Evolutionary conservation across 2,113 vertebrate genomes (phyloP), one percentile per base, ranked within the genome.

Genomic region (Synchiropus splendidus): DNA sequence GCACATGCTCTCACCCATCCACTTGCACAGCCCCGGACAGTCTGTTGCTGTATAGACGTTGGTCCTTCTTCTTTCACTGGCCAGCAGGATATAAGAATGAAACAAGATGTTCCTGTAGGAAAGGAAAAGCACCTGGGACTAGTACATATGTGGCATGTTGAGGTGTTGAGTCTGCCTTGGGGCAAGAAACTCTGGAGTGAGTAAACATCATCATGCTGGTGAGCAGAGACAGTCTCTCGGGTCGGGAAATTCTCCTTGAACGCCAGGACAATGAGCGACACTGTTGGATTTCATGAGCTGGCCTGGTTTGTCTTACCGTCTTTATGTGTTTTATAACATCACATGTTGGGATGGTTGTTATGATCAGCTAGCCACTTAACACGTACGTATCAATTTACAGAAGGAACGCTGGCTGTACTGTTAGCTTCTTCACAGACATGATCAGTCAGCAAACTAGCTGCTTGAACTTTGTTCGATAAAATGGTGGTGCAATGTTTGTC

Each of bases 181-280:
- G 65, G 49, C 32, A 18, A 36, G 54, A 32, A 32, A 42, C 51
- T 64, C 61, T 61, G 35, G 43, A 59, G 69, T 77, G 67, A 75
- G 55, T 64, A 81, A 72, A 77, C 58, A 63, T 42, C 55, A 58
- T 49, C 47, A 55, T 44, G 71, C 65, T 70, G 67, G 52, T 49
- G 39, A 61, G 64, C 59, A 54, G 54, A 46, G 48, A 51, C 51
- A 14, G 64, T 69, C 31, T 17, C 35, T 13, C 4, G 31, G 38
- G 49, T 59, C 31, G 31, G 72, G 65, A 44, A 52, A 50, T 66
- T 61, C 62, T 61, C 54, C 54, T n/a, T 43, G 27, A 60, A 36
- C 43, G 64, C 51, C 52, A 56, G 65, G 61, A 64, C 62, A 74
- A 70, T 61, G 63, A 58, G 44, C 18, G 34, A 42, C 51, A 59